Percentiles rank a stretch among this genome's conserved stretches.
Conservation (phyloP, 2,888 invertebrate species). For the Herminia tarsipennalis region DNA sequence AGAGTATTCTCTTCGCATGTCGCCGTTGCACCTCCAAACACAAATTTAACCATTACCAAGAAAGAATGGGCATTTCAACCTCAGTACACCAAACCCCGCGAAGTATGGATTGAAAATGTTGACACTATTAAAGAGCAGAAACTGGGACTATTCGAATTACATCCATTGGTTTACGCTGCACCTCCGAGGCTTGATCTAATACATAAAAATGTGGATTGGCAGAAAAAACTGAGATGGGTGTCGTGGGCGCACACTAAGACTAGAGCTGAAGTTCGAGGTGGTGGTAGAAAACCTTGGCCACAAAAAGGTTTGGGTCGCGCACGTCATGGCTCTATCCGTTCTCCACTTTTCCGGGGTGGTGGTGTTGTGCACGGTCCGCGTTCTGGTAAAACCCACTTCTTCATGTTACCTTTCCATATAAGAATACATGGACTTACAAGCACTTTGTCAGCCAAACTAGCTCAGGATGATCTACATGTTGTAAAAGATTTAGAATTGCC, state of each 20-base stretch:
- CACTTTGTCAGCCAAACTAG: constrained; percentile 95
- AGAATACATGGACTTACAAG: constrained; percentile 93
- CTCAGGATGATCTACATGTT: constrained; percentile 97
- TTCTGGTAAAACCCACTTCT: constrained; percentile 96
- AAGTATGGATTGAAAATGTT: constrained; percentile 95
- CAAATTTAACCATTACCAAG: constrained; percentile 61
- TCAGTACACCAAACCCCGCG: constrained; percentile 87
- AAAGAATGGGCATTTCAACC: constrained; percentile 82
- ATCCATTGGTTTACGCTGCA: constrained; percentile 94
- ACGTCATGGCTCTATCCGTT: constrained; percentile 96
- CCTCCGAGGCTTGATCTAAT: constrained; percentile 95
- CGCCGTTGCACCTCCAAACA: constrained; percentile 38
- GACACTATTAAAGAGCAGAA: constrained; percentile 91
- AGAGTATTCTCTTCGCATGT: constrained; percentile 58
- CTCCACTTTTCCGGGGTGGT: constrained; percentile 94
- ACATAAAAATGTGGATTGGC: constrained; percentile 95
- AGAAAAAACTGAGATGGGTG: constrained; percentile 92
- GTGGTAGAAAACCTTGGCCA: constrained; percentile 98
- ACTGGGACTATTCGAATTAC: constrained; percentile 94
- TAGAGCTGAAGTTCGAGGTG: constrained; percentile 94
- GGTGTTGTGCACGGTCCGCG: constrained; percentile 96
- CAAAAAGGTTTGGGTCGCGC: constrained; percentile 97
- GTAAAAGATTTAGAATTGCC: constrained; percentile 95
- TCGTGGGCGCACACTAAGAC: constrained; percentile 92
- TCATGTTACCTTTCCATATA: constrained; percentile 93